Percentiles rank a stretch among this genome's conserved stretches.
phyloP scores from a whole-genome alignment of 2,797 vertebrate species.

The Craterocephalus amniculus region DNA sequence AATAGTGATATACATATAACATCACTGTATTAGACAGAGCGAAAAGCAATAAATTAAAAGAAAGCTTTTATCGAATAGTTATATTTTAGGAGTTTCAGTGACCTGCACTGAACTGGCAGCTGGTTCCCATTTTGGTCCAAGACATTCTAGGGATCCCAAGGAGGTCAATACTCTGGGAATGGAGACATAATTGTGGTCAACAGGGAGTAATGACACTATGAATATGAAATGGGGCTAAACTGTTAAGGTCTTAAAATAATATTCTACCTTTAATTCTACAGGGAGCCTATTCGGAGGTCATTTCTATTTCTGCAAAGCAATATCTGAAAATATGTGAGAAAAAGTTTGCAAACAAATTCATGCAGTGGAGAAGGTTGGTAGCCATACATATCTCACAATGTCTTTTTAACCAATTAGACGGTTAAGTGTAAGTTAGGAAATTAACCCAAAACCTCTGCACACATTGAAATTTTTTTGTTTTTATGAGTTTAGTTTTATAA shows the following conservation, averaged over 20 bases:
- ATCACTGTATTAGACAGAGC: too few species aligned
- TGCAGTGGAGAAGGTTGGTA: background rate
- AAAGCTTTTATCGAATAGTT: too few species aligned
- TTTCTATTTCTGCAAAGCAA: too few species aligned
- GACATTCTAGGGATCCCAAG: background rate
- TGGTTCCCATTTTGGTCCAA: too few species aligned
- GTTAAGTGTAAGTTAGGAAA: slow-evolving; percentile 8
- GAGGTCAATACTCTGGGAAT: background rate
- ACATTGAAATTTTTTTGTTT: slow-evolving; percentile 15
- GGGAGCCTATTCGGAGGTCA: background rate
- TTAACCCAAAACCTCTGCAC: background rate
- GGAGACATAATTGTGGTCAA: background rate
- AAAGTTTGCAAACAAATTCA: background rate
- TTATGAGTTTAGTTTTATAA: slow-evolving; percentile 14
- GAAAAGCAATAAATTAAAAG: too few species aligned
- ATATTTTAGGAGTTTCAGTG: too few species aligned
- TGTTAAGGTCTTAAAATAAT: background rate
- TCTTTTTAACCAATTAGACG: background rate
- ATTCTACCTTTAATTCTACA: background rate
- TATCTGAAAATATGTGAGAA: background rate
- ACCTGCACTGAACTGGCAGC: too few species aligned
- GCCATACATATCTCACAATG: background rate
- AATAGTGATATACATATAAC: too few species aligned
- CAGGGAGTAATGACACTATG: background rate
- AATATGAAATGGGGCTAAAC: background rate